phyloP scores from a whole-genome alignment of 2,113 vertebrate species.

The Anhinga rufa region DNA sequence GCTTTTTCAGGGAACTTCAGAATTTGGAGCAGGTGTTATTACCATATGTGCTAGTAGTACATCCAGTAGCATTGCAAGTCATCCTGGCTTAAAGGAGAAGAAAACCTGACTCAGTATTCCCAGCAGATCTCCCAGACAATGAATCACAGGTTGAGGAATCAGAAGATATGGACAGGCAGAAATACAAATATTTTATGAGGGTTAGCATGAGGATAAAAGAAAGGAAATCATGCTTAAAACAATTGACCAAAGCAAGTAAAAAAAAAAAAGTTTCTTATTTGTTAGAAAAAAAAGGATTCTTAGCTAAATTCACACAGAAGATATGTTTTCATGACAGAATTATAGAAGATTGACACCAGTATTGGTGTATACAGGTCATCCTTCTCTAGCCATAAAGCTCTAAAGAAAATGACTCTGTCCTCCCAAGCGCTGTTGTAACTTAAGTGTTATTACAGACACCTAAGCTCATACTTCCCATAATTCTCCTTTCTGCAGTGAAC shows the following conservation, averaged over 20 bases:
- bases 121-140: conserved; percentile 19
- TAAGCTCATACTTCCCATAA: neutral
- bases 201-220: neutral
- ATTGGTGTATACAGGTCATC: neutral
- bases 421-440: neutral
- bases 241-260: neutral
- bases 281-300: neutral
- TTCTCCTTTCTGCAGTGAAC: neutral
- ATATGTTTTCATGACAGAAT: neutral
- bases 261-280: neutral
- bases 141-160: conserved; percentile 9
- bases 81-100: conserved; percentile 44
- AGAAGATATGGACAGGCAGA: neutral
- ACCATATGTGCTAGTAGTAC: conserved; percentile 45
- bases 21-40: conserved; percentile 60
- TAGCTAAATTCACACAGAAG: neutral
- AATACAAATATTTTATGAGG: conserved; percentile 10
- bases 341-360: neutral
- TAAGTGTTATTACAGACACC: neutral
- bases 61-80: conserved; percentile 48
- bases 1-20: conserved; percentile 25
- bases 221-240: neutral
- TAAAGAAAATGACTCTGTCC: neutral
- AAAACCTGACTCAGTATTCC: conserved; percentile 51
- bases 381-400: neutral